Evolutionary conservation across 2,797 vertebrate species (phyloP).

Genomic region (Semaprochilodus insignis): DNA sequence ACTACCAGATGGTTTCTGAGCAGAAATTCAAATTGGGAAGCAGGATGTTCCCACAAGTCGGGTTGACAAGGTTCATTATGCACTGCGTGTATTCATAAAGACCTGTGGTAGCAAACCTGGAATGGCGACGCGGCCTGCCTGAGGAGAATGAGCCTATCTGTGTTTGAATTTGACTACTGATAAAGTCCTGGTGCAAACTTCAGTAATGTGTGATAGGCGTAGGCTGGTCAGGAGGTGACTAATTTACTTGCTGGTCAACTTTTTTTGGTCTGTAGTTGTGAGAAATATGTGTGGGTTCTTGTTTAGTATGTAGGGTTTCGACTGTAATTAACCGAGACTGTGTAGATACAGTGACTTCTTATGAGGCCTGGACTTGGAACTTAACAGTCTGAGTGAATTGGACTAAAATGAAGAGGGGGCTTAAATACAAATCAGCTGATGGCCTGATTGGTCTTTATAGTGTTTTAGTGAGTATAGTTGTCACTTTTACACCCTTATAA

Average conservation of each 20-base stretch:
- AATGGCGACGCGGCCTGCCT: neutral
- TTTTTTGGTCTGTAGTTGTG: neutral
- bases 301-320: neutral
- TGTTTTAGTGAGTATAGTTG: neutral
- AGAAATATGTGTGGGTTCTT: neutral
- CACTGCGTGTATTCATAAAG: neutral
- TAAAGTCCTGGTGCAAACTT: neutral
- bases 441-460: neutral
- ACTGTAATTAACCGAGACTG: neutral
- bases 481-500: neutral
- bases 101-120: neutral
- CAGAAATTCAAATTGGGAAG: slow-evolving; percentile 15
- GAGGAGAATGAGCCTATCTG: neutral
- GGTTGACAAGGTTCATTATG: neutral
- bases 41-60: slow-evolving; percentile 10
- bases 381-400: neutral
- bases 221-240: neutral
- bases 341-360: neutral
- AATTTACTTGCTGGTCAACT: neutral
- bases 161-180: neutral
- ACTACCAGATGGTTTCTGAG: slow-evolving; percentile 6
- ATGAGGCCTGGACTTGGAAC: slow-evolving; percentile 2
- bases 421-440: neutral
- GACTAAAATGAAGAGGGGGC: neutral
- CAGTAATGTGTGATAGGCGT: neutral